Base-by-base conservation (phyloP, 2,888 invertebrate genomes). In the Oscheius sp. region DNA sequence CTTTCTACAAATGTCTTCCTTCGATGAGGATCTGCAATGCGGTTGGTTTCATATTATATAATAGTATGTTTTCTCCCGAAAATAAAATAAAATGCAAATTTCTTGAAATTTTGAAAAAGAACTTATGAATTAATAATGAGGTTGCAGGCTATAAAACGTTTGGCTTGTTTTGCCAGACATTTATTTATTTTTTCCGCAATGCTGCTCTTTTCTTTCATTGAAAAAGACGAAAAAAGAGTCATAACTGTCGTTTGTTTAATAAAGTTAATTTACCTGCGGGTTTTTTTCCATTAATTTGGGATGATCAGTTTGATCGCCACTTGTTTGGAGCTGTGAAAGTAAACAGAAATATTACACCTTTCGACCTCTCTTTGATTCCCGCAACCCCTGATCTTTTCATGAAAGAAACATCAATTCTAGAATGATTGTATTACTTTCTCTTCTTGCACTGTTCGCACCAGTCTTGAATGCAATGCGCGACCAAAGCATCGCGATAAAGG, bases 401-500 rank as follows among this genome's bases (percentile, higher is more conserved):
- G 49, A 49, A 49, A 23, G 55, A 55, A 55, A 41, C 29, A 29
- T 7, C 46, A 18, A 2, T 63, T 72, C 35, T 72, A 69, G 73
- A 70, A 70, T 69, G 66, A 73, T 45, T 49, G 21, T 63, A 43
- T 25, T 68, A 7, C 49, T 78, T 1, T 41, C 70, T 7, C 35
- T n/a, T n/a, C 46, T 75, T 49, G 73, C 72, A 21, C 53, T 76
- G 13, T 18, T 79, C 27, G 72, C 68, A 13, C 25, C 45, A 29
- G 49, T 75, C 35, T 64, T 73, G 23, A 35, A n/a, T n/a, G 76
- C 82, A n/a, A 76, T 84, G 80, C 69, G 82, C 56, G 82, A 84
- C 75, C 84, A 84, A 64, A 81, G 82, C 49, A 77, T 82, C 16
- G 82, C 81, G 18, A 78, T 82, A 21, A 78, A 73, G 56, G 75